These are phyloP conservation scores for Turdus rufiventris DNA, from an alignment of 2,113 vertebrate genomes.

Conservation along the genomic window DNA sequence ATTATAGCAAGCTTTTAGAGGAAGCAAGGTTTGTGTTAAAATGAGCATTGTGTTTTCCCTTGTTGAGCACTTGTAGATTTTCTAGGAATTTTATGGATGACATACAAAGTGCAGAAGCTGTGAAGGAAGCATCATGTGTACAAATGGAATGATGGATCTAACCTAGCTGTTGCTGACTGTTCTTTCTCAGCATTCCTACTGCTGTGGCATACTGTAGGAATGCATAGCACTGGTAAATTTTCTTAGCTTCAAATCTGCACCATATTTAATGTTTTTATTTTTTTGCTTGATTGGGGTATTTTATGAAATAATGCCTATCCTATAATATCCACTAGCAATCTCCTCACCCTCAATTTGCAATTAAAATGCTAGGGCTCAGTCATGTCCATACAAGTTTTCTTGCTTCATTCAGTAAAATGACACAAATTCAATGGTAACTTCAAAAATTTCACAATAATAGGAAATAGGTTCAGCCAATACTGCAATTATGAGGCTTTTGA, in stretches of 20 bases:
- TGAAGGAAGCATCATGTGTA: neutral
- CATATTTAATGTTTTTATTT: neutral
- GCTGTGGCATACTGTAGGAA: neutral
- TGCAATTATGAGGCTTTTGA: neutral
- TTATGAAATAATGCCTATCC: neutral
- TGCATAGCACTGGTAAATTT: neutral
- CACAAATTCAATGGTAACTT: neutral
- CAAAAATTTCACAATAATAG: neutral
- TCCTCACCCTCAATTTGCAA: neutral
- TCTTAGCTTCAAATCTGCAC: neutral
- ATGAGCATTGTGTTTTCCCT: neutral
- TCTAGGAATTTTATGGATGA: neutral
- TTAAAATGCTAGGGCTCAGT: neutral
- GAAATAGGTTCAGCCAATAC: neutral
- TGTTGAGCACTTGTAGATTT: neutral
- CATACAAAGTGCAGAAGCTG: neutral
- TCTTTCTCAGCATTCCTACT: neutral
- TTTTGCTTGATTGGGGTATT: neutral
- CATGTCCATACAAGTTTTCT: neutral
- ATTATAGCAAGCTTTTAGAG: neutral
- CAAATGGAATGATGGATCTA: neutral
- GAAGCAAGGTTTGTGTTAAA: neutral
- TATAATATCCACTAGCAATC: neutral
- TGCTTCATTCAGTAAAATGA: neutral
- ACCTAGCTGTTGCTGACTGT: neutral